Base-by-base conservation (phyloP, 1,140 invertebrate species). In the Ips nitidus region DNA sequence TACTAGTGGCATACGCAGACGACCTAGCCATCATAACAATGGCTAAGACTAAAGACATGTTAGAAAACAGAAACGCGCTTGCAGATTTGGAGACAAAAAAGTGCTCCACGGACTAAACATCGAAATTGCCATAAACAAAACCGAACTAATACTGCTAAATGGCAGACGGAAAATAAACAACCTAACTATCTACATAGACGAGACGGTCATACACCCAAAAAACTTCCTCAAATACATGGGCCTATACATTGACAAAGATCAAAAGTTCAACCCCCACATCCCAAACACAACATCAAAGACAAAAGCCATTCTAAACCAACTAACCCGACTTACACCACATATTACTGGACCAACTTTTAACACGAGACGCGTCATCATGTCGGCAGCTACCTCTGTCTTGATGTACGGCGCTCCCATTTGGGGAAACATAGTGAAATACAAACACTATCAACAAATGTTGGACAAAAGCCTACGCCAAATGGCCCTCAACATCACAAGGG, bases 1-100 rank as follows among this genome's bases (percentile, higher is more conserved):
- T 8, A 0, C 55, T 76, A 1, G 59, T 77, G 0, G 75, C 72
- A 2, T 81, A 74, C 53, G 76, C 77, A 0, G 78, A 81, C 45
- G 77, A 81, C 52, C 43, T 76, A 8, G 74, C 72, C 0, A 55
- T 73, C n/a, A 45, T 77, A 0, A 70, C 78, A 2, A 38, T 4
- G 22, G 56, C 39, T 4, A 2, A 71, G 65, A 4, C 22, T 3
- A 2, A 71, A 63, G 41, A 43, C 58, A 42, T 2, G 7, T 60
- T 60, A 41, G 39, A 58, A 41, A 6, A 37, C 4, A 60, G 37
- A 45, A 36, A 38, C 41, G 3, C 3, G 42, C 2, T 2, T 4
- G n/a, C 38, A 62, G 43, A 55, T 61, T 40, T 6, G 2, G n/a
- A 2, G 45, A 60, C 8, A 43, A n/a, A n/a, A n/a, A n/a, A n/a